These are phyloP conservation scores for Melolontha melolontha DNA, from an alignment of 2,888 invertebrate genomes.

Conservation along the genomic window DNA sequence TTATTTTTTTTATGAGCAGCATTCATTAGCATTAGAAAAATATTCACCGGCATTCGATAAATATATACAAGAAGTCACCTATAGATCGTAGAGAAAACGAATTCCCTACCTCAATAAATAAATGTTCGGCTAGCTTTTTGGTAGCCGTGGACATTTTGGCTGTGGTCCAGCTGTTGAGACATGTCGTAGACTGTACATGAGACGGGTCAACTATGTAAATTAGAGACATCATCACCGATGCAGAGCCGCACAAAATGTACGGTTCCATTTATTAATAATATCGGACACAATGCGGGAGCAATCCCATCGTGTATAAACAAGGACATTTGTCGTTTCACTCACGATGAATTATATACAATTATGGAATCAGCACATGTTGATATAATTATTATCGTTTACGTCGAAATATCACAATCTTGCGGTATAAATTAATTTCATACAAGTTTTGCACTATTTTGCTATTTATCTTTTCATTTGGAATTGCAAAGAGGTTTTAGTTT, in stretches of 20 bases:
- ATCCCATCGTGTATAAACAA: conserved; percentile 7
- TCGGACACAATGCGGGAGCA: conserved; percentile 17
- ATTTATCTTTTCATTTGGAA: too few species aligned
- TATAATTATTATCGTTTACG: conserved; percentile 1
- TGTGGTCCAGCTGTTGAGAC: conserved; percentile 19
- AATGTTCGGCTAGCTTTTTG: conserved; percentile 28
- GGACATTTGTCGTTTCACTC: conserved; percentile 5
- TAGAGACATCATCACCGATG: conserved; percentile 30
- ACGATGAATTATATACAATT: conserved; percentile 22
- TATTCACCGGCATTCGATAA: conserved; percentile 7
- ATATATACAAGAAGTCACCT: background rate
- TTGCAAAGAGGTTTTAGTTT: too few species aligned
- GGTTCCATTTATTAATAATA: conserved; percentile 33
- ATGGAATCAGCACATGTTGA: conserved; percentile 18
- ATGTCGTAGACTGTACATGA: conserved; percentile 9
- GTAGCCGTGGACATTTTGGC: conserved; percentile 26
- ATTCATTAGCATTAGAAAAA: conserved; percentile 34
- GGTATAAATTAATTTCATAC: background rate
- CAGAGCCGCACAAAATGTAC: conserved; percentile 19
- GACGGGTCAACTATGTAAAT: conserved; percentile 36
- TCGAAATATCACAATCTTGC: background rate
- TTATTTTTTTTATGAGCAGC: conserved; percentile 1
- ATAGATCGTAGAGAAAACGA: conserved; percentile 7
- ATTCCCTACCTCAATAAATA: conserved; percentile 28
- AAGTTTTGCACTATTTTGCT: too few species aligned